Evolutionary conservation across 2,888 invertebrate species (phyloP), one percentile per base, ranked within the genome.

Genomic region (Rambutsinella grinnellia): DNA sequence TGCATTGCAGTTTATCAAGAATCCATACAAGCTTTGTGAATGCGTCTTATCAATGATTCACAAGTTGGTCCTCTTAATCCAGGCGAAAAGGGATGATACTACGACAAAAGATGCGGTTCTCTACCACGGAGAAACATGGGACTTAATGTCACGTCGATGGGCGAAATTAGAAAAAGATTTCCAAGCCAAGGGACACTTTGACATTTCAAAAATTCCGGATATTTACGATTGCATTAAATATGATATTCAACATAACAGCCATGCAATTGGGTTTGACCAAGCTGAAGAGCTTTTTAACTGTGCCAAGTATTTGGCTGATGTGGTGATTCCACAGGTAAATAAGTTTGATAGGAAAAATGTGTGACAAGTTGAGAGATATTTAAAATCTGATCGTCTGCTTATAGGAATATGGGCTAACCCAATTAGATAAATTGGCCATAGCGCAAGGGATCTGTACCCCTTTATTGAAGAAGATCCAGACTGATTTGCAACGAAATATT

Each of bases 171-270:
- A 98, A 86, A 98, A 99, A 87, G 99, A 99, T 87, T 99, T 99
- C 86, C 94, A 93, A 85, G 93, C 94, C 0, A 97, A 97, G 87
- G 94, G 93, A 84, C 90, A 92, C 47, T 99, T 94, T 87, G 99
- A 99, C 87, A 99, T 99, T 85, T 98, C 97, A 5, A 99, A 99
- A 88, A 96, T 99, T 75, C 99, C 99, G 0, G 99, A 99, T 86
- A 99, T 99, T 82, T 99, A 99, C 86, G 99, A 99, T 88, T 99
- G 99, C 86, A 99, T 99, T 84, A 99, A 99, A 86, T 99, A 97
- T 86, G 99, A 99, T 87, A 88, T 99, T 82, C 98, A 99, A 85
- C 99, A 99, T 87, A 99, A 99, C 87, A 96, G 96, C 85, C 95
- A 96, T 85, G 95, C 96, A 0, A 87, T 98, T 82, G 96, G 97